Evolutionary conservation across 1,140 invertebrate genomes (phyloP).

Genomic region (Frieseomelitta varia): DNA sequence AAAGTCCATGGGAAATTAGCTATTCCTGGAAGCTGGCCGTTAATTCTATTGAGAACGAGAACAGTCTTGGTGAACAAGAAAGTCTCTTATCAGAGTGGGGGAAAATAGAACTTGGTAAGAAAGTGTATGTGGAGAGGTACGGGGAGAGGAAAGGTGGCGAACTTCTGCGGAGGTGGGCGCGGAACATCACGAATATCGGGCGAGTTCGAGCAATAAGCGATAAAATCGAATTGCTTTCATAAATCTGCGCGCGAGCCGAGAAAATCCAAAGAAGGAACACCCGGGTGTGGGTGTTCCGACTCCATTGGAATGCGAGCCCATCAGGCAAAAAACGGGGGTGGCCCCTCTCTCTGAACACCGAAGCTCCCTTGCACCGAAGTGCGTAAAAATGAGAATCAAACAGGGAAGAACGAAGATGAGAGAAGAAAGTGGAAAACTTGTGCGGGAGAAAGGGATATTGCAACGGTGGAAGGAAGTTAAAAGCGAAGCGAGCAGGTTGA

Average conservation of each 20-base stretch:
- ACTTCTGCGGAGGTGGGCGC: not conserved
- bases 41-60: not conserved
- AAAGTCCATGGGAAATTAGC: not conserved
- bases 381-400: not conserved
- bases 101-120: not conserved
- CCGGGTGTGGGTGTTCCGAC: not conserved
- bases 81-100: not conserved
- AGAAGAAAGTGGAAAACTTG: not conserved
- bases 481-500: not conserved
- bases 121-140: not conserved
- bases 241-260: constrained; percentile 65
- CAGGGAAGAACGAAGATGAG: not conserved
- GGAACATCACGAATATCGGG: constrained; percentile 53
- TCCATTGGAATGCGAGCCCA: constrained; percentile 27
- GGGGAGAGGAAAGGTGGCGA: not conserved
- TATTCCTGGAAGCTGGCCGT: not conserved
- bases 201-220: constrained; percentile 63
- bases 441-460: not conserved
- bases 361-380: constrained; percentile 13
- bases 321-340: constrained; percentile 8
- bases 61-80: not conserved
- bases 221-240: constrained; percentile 70
- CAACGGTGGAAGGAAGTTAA: not conserved
- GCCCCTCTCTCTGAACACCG: not conserved
- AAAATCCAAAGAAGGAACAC: constrained; percentile 42